Evolutionary conservation across 2,113 vertebrate genomes (phyloP), one percentile per base, ranked within the genome.

Genomic region (Sander vitreus): DNA sequence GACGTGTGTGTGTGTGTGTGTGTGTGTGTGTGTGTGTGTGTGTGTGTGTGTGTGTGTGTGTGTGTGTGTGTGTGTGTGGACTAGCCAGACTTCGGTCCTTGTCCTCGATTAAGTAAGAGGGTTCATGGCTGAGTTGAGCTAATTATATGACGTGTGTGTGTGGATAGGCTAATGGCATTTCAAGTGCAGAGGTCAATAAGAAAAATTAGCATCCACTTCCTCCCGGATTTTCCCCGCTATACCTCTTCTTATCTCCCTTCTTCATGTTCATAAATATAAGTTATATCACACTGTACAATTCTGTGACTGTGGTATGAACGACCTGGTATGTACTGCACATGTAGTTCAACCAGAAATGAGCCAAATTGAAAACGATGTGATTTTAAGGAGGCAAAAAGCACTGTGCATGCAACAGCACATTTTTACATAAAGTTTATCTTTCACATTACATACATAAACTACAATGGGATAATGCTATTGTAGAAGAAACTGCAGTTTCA

Each of bases 91-190:
- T 71, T 83, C 53, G 72, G 76, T 90, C 85, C 83, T 88, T 91
- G 84, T 79, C 85, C 80, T 85, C 72, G 10, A 63, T 85, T 78
- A 90, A 78, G 55, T 53, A 51, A 60, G 50, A 23, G 65, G 25
- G 43, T 83, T 91, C 82, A 90, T 80, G 82, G 84, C 70, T 87
- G 79, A 89, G 80, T 87, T 88, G 76, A 93, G 87, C 78, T 90
- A 87, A 88, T 90, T 89, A 78, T 73, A 64, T 86, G 75, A 88
- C 79, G 27, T 27, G 27, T 27, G 76, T 78, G 65, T 83, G 75
- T 76, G 59, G 25, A 51, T 19, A 59, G 51, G 78, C 63, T 86
- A 86, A 88, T 92, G 69, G 45, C 51, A 60, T 75, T 78, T 78
- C 21, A 85, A 89, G 73, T 88, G 68, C 63, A 89, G 83, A 79